phyloP scores from a whole-genome alignment of 2,888 invertebrate species.

The Cosmia trapezina region DNA sequence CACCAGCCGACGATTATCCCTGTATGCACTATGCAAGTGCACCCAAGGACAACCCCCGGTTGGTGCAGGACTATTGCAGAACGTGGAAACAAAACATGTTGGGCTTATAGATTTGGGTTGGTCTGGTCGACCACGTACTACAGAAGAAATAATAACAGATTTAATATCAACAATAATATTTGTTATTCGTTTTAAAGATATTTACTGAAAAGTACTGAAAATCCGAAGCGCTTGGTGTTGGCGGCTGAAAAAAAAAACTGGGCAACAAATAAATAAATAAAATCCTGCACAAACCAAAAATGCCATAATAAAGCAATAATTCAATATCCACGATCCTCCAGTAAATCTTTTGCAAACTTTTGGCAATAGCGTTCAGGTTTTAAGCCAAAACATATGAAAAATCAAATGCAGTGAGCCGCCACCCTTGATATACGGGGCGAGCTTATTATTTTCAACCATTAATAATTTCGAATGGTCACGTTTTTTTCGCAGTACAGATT shows the following conservation, averaged over 20 bases:
- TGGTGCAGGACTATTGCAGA: no score
- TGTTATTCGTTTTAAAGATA: background rate
- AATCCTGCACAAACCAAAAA: slow-evolving; percentile 54
- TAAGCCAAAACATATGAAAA: slow-evolving; percentile 85
- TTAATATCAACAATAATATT: no score
- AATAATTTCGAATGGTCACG: slow-evolving; percentile 84
- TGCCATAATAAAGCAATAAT: slow-evolving; percentile 68
- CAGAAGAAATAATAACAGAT: no score
- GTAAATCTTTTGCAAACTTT: slow-evolving; percentile 78
- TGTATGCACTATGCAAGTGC: no score
- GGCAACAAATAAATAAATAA: slow-evolving; percentile 50
- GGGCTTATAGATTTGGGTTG: no score
- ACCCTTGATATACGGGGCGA: slow-evolving; percentile 79
- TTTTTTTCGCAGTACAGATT: slow-evolving; percentile 74
- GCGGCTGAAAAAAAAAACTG: slow-evolving; percentile 25
- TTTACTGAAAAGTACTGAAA: slow-evolving; percentile 15
- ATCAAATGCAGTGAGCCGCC: slow-evolving; percentile 80
- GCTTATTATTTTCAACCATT: slow-evolving; percentile 89
- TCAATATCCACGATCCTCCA: slow-evolving; percentile 71
- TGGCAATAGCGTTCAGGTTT: slow-evolving; percentile 79
- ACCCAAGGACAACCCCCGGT: no score
- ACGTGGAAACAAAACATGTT: no score
- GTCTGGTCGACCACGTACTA: no score
- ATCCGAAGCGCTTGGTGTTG: background rate
- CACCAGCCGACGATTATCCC: no score